Percentiles rank a stretch among this genome's conserved stretches.
These are phyloP conservation scores for Eurystomus glaucurus DNA, from an alignment of 2,797 vertebrate genomes.

Conservation along the genomic window DNA sequence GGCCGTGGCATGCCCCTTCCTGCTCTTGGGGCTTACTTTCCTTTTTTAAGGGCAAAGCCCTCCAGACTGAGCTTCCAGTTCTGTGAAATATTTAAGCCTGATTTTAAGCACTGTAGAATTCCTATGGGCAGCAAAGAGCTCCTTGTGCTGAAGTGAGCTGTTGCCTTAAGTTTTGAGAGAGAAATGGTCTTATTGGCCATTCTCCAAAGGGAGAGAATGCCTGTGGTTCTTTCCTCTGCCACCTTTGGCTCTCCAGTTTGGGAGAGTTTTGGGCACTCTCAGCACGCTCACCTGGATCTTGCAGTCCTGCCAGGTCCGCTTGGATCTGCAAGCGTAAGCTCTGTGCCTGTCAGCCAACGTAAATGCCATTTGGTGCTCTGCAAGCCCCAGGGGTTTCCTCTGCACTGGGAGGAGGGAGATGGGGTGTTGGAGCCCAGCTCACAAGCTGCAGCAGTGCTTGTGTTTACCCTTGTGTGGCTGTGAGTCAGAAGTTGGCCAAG, in stretches of 20 bases:
- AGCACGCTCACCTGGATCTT: accelerated
- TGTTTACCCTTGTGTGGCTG: not conserved
- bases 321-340: not conserved
- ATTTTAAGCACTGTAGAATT: not conserved
- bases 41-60: not conserved
- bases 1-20: not conserved
- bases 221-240: accelerated
- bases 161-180: not conserved
- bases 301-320: not conserved
- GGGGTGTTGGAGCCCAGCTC: not conserved
- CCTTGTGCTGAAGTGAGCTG: not conserved
- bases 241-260: not conserved
- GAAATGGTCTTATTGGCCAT: not conserved
- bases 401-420: not conserved
- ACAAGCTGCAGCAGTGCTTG: not conserved
- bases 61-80: not conserved
- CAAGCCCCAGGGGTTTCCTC: not conserved
- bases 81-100: not conserved
- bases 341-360: not conserved
- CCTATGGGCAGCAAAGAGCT: not conserved
- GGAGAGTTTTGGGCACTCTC: not conserved
- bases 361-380: not conserved
- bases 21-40: not conserved
- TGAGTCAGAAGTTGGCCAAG: not conserved
- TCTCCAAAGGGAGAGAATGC: not conserved